Conservation (phyloP, 2,888 invertebrate species). For the Poecilobothrus nobilitatus region DNA sequence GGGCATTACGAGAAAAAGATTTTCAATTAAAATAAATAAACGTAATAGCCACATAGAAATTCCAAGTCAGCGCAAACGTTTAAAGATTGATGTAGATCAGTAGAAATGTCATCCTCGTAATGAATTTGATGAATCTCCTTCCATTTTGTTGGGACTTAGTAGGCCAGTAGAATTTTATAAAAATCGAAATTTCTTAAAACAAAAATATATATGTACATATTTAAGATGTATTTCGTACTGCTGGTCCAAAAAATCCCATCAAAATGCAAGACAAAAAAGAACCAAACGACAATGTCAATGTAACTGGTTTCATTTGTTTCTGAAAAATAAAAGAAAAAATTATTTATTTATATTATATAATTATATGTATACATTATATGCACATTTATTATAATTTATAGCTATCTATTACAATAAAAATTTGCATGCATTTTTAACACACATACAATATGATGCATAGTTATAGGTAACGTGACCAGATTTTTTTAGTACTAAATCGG, state of each 20-base stretch:
- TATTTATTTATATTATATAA: too few species aligned
- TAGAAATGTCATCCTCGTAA: background rate
- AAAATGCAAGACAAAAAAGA: slow-evolving; percentile 12
- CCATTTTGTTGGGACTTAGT: slow-evolving; percentile 45
- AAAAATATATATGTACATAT: slow-evolving; percentile 18
- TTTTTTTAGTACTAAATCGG: too few species aligned
- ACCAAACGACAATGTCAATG: too few species aligned
- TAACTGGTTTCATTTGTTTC: too few species aligned
- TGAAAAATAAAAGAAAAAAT: too few species aligned
- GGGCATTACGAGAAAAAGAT: slow-evolving; percentile 32
- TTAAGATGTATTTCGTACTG: slow-evolving; percentile 33
- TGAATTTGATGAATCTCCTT: slow-evolving; percentile 29
- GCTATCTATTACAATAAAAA: too few species aligned
- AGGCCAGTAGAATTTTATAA: slow-evolving; percentile 40
- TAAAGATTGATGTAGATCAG: background rate
- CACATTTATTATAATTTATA: too few species aligned
- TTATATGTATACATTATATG: too few species aligned
- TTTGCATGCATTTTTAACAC: too few species aligned
- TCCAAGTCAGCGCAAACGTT: slow-evolving; percentile 34
- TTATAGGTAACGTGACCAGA: too few species aligned
- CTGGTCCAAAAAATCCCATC: slow-evolving; percentile 46
- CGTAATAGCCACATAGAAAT: slow-evolving; percentile 34
- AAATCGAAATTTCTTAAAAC: slow-evolving; percentile 8
- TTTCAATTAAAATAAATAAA: background rate
- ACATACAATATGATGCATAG: too few species aligned